Percentiles rank a stretch among this genome's conserved stretches.
These are phyloP conservation scores for Zeuzera pyrina DNA, from an alignment of 2,888 invertebrate genomes.

Conservation along the genomic window DNA sequence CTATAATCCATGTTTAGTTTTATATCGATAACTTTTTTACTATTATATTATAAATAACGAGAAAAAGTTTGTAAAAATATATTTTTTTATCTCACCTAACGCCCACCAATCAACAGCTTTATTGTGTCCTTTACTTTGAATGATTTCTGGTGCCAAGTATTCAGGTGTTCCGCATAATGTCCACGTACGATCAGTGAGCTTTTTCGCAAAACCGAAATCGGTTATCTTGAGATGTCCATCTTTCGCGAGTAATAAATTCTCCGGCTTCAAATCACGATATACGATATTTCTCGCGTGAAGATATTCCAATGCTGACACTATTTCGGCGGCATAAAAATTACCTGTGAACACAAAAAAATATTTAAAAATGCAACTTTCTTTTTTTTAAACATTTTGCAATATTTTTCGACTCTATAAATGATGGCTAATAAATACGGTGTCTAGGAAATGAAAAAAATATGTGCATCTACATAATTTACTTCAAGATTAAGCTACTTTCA, in stretches of 20 bases:
- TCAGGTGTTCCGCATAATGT: constrained; percentile 97
- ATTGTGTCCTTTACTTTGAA: constrained; percentile 98
- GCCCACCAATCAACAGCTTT: constrained; percentile 99
- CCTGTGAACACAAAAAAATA: constrained; percentile 50
- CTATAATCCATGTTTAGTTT: neutral
- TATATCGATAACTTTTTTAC: neutral
- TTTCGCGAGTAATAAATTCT: constrained; percentile 92
- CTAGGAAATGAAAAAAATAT: no score
- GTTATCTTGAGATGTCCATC: constrained; percentile 98
- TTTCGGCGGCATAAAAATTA: constrained; percentile 96
- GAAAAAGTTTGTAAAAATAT: constrained; percentile 7
- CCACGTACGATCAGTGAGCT: constrained; percentile 95
- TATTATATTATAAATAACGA: neutral
- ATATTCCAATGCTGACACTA: constrained; percentile 94
- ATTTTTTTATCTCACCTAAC: constrained; percentile 87
- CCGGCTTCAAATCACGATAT: constrained; percentile 92
- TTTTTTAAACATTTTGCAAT: neutral
- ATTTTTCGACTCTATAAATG: no score
- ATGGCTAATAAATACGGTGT: no score
- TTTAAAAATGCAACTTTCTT: no score
- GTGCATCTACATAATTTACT: no score
- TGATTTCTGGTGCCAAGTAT: constrained; percentile 97
- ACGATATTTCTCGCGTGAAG: constrained; percentile 92
- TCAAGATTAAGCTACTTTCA: no score
- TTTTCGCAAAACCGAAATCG: constrained; percentile 98